phyloP scores from a whole-genome alignment of 2,113 vertebrate genomes.

The Asarcornis scutulata region DNA sequence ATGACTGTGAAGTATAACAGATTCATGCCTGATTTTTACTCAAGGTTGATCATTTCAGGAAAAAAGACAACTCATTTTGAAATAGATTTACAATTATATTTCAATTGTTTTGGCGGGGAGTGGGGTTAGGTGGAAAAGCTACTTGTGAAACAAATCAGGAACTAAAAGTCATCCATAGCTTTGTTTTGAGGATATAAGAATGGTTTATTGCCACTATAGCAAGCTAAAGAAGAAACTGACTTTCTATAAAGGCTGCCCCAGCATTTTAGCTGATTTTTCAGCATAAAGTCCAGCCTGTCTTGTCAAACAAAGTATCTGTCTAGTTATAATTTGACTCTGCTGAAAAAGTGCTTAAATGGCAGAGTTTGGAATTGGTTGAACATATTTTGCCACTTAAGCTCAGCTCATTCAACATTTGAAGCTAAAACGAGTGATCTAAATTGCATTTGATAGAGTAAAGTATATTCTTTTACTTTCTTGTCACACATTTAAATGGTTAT shows the following conservation, averaged over 20 bases:
- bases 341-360: neutral
- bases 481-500: neutral
- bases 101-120: neutral
- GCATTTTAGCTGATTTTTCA: neutral
- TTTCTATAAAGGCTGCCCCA: neutral
- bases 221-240: neutral
- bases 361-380: conserved; percentile 14
- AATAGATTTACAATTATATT: neutral
- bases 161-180: conserved; percentile 16
- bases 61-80: neutral
- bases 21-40: neutral
- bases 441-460: conserved; percentile 8
- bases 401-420: conserved; percentile 10
- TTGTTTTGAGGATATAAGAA: neutral
- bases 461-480: neutral
- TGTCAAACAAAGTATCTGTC: neutral
- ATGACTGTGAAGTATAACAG: neutral
- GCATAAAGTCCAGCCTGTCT: neutral
- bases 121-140: neutral
- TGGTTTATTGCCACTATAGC: neutral
- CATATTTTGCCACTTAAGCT: neutral
- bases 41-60: neutral
- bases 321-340: neutral
- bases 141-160: neutral
- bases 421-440: neutral